Conservation (phyloP, 1,140 invertebrate genomes). For the Riptortus pedestris region DNA sequence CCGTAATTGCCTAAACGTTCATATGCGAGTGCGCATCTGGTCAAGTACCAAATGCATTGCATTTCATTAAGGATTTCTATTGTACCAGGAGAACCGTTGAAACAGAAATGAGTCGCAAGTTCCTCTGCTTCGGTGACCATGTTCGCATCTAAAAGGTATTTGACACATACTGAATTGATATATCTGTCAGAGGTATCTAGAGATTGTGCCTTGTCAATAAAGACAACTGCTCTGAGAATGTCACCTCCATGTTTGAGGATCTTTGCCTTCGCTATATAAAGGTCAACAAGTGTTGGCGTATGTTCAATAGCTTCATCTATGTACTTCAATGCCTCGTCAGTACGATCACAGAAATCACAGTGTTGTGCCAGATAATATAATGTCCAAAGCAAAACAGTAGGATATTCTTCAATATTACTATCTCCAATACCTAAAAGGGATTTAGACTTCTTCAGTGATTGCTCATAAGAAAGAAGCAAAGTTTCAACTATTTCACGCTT, state of each 20-base stretch:
- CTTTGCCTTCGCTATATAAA: constrained; percentile 91
- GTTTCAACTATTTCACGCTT: constrained; percentile 80
- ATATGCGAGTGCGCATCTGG: constrained; percentile 86
- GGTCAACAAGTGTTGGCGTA: constrained; percentile 94
- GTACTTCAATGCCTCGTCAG: constrained; percentile 71
- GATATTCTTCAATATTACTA: constrained; percentile 60
- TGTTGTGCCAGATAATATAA: constrained; percentile 95
- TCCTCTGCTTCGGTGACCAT: constrained; percentile 85
- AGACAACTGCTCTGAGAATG: constrained; percentile 76
- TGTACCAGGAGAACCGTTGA: constrained; percentile 82
- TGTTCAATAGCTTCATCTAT: constrained; percentile 89
- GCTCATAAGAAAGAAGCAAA: constrained; percentile 71
- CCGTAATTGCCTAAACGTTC: constrained; percentile 81
- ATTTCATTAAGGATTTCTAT: constrained; percentile 99
- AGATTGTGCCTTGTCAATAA: constrained; percentile 91
- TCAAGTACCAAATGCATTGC: constrained; percentile 99
- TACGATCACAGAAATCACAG: constrained; percentile 76
- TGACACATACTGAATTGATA: constrained; percentile 97
- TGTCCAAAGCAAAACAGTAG: constrained; percentile 87
- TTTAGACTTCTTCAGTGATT: constrained; percentile 46
- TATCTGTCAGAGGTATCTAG: constrained; percentile 97
- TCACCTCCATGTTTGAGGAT: constrained; percentile 96
- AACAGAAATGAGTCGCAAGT: constrained; percentile 94
- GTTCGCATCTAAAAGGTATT: constrained; percentile 92
- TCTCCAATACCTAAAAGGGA: background rate